These are phyloP conservation scores for Orchestes rusci DNA, from an alignment of 2,888 invertebrate genomes.

Conservation along the genomic window DNA sequence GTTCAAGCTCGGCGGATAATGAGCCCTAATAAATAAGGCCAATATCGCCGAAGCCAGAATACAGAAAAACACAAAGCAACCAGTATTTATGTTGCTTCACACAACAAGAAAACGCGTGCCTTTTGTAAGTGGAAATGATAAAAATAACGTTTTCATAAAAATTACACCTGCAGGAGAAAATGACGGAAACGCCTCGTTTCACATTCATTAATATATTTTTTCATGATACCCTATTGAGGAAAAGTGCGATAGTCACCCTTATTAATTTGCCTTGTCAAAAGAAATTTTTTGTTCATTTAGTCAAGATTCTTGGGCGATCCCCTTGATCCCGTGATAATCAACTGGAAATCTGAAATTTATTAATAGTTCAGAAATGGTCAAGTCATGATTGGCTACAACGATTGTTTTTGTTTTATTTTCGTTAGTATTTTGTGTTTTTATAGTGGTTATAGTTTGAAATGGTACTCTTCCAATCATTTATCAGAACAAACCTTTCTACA, in stretches of 20 bases:
- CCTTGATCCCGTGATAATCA: slow-evolving; percentile 12
- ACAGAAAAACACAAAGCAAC: slow-evolving; percentile 38
- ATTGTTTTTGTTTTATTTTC: slow-evolving; percentile 21
- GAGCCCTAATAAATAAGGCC: slow-evolving; percentile 39
- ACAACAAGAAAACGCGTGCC: too few species aligned
- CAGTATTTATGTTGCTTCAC: slow-evolving; percentile 41
- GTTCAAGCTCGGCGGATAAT: slow-evolving; percentile 39
- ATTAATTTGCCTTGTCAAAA: slow-evolving; percentile 11
- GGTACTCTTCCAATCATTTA: too few species aligned
- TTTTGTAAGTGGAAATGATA: too few species aligned
- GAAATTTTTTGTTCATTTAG: slow-evolving; percentile 6
- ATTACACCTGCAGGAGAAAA: too few species aligned
- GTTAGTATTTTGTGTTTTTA: too few species aligned
- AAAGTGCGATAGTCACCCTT: slow-evolving; percentile 11
- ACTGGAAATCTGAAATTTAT: slow-evolving; percentile 19
- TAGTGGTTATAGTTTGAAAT: too few species aligned
- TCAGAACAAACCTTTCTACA: too few species aligned
- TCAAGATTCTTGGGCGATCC: slow-evolving; percentile 6
- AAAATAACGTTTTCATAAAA: too few species aligned
- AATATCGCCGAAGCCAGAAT: slow-evolving; percentile 32
- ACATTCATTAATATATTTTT: too few species aligned
- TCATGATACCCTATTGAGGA: too few species aligned
- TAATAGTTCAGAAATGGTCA: slow-evolving; percentile 16
- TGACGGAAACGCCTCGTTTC: too few species aligned
- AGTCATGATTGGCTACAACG: slow-evolving; percentile 17